Evolutionary conservation across 2,797 vertebrate species (phyloP).

Genomic region (Petrocephalus schoutedeni): DNA sequence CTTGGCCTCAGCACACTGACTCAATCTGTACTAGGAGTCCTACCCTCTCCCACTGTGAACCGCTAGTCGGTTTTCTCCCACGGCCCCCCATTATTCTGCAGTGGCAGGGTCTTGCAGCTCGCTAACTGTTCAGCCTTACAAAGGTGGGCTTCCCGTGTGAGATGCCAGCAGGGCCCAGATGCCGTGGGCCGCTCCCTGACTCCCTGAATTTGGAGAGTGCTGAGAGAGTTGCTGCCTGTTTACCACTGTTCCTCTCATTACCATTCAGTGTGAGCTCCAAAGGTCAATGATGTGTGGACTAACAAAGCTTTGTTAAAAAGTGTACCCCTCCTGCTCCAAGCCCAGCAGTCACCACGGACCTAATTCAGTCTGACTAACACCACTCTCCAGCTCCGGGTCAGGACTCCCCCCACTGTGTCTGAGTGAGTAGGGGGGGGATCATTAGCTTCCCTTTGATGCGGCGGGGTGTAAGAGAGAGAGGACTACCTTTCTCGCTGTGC

Average conservation of each 20-base stretch:
- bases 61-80: not conserved
- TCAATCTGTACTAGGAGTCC: not conserved
- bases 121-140: not conserved
- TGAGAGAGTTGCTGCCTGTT: not conserved
- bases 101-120: not conserved
- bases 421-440: conserved; percentile 9
- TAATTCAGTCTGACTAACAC: conserved; percentile 15
- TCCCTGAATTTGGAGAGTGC: not conserved
- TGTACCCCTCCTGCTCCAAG: not conserved
- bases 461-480: conserved; percentile 8
- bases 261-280: not conserved
- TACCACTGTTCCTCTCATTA: not conserved
- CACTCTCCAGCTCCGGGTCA: not conserved
- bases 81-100: not conserved
- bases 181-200: not conserved
- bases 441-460: conserved; percentile 17
- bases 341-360: not conserved
- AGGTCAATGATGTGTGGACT: conserved; percentile 11
- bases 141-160: not conserved
- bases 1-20: not conserved
- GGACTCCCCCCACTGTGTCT: not conserved
- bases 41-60: not conserved
- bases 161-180: not conserved
- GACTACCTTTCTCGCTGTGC: not conserved
- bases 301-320: conserved; percentile 16